Percentiles rank a stretch among this genome's conserved stretches.
These are phyloP conservation scores for Eumacrocentrus americanus DNA, from an alignment of 2,888 invertebrate species.

Conservation along the genomic window DNA sequence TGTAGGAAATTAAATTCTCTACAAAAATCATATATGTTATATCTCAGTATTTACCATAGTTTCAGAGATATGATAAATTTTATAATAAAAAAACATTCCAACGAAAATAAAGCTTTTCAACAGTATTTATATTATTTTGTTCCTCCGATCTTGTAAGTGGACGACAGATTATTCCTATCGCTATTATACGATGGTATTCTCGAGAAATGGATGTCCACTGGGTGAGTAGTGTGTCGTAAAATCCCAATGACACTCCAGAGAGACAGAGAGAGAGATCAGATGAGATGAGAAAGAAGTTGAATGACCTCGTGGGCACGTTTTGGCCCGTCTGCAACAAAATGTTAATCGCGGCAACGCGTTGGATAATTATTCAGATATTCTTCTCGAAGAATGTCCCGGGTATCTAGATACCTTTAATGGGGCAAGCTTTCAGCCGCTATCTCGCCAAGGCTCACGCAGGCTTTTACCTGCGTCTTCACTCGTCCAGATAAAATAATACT, in stretches of 20 bases:
- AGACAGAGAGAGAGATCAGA: too few species aligned
- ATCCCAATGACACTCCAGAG: slow-evolving; percentile 8
- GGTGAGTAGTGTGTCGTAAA: slow-evolving; percentile 23
- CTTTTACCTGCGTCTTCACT: slow-evolving; percentile 50
- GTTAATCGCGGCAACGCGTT: slow-evolving; percentile 52
- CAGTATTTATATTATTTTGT: too few species aligned
- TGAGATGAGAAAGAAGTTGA: too few species aligned
- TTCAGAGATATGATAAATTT: too few species aligned
- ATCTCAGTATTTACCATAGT: too few species aligned
- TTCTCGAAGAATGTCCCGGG: slow-evolving; percentile 51
- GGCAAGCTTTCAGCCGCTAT: slow-evolving; percentile 59
- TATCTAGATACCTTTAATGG: slow-evolving; percentile 60
- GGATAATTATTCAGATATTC: slow-evolving; percentile 58
- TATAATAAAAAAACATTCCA: too few species aligned
- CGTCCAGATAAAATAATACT: slow-evolving; percentile 48
- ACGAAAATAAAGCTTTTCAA: too few species aligned
- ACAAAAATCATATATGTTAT: too few species aligned
- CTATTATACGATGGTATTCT: slow-evolving; percentile 25
- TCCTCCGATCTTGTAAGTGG: too few species aligned
- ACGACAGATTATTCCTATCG: slow-evolving; percentile 32
- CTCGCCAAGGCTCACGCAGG: slow-evolving; percentile 52
- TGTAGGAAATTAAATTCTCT: too few species aligned
- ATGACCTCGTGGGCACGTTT: slow-evolving; percentile 11
- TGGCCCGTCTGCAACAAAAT: slow-evolving; percentile 41
- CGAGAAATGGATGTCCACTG: slow-evolving; percentile 22